A percentile compares a stretch with the other conserved stretches of the same genome.
phyloP scores from a whole-genome alignment of 2,113 vertebrate genomes.

The Copsychus sechellarum region DNA sequence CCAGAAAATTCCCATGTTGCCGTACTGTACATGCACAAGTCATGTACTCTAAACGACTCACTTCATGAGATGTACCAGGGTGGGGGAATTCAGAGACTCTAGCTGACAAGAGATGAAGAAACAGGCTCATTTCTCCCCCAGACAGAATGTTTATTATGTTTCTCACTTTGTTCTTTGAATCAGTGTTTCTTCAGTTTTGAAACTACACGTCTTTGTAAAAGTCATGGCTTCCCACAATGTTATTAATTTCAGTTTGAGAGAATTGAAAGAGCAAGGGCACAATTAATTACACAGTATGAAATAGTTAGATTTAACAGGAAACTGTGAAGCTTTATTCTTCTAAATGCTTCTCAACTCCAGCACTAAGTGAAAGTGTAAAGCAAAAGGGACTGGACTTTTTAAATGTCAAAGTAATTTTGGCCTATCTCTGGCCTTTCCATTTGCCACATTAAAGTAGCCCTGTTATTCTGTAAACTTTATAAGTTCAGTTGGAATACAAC shows the following conservation, averaged over 20 bases:
- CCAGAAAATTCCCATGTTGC: not conserved
- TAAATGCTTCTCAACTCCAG: not conserved
- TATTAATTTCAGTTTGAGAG: slow-evolving; percentile 48
- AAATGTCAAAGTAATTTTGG: slow-evolving; percentile 45
- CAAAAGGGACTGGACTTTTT: not conserved
- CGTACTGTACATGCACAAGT: not conserved
- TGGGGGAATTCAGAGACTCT: not conserved
- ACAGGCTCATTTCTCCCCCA: not conserved
- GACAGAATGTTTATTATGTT: slow-evolving; percentile 4
- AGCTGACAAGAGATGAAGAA: slow-evolving; percentile 6
- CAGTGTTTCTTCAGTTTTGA: slow-evolving; percentile 32
- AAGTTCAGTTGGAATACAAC: slow-evolving; percentile 1
- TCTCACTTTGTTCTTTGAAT: not conserved
- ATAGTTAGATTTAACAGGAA: slow-evolving; percentile 37
- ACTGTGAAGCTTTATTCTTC: slow-evolving; percentile 20
- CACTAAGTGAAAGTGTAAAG: slow-evolving; percentile 14
- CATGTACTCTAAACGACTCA: not conserved
- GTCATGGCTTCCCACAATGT: slow-evolving; percentile 15
- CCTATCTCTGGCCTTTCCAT: not conserved
- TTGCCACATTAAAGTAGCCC: slow-evolving; percentile 21
- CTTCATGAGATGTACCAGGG: fast-evolving
- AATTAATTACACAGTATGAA: slow-evolving; percentile 48
- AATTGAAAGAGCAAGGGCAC: slow-evolving; percentile 9
- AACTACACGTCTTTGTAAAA: slow-evolving; percentile 24
- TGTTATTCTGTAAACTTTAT: slow-evolving; percentile 34